Percentiles rank a stretch among this genome's conserved stretches.
Evolutionary conservation across 2,888 invertebrate species (phyloP).

Genomic region (Aphidoletes aphidimyza): DNA sequence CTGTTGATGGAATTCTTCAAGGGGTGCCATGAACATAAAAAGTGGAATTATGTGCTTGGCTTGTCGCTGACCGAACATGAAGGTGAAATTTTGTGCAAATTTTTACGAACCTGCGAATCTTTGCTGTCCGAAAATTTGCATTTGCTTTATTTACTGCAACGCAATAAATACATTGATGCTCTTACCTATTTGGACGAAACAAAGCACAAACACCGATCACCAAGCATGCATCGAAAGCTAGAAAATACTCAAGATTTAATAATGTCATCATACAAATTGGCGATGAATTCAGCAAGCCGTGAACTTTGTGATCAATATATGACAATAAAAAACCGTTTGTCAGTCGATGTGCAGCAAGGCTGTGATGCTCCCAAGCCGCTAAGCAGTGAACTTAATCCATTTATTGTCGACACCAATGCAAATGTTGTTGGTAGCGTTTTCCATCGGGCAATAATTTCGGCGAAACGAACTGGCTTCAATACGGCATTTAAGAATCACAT

Average conservation of each 20-base stretch:
- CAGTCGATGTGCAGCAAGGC: constrained; percentile 50
- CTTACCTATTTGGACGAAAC: constrained; percentile 63
- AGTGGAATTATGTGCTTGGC: constrained; percentile 62
- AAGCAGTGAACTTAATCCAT: constrained; percentile 61
- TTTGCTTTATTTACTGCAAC: constrained; percentile 64
- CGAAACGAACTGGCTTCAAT: not conserved
- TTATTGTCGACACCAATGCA: constrained; percentile 57
- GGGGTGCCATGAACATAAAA: constrained; percentile 61
- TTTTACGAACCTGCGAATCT: constrained; percentile 60
- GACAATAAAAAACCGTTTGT: constrained; percentile 61
- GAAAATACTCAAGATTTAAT: constrained; percentile 62
- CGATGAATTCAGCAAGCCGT: constrained; percentile 64
- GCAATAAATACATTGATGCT: constrained; percentile 65
- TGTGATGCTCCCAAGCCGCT: constrained; percentile 61
- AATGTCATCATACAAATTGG: constrained; percentile 63
- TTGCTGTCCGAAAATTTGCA: constrained; percentile 62
- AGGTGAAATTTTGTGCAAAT: constrained; percentile 62
- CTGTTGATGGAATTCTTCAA: constrained; percentile 63
- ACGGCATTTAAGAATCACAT: not conserved
- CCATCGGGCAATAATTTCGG: constrained; percentile 62
- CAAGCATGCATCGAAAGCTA: constrained; percentile 57
- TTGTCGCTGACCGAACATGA: constrained; percentile 63
- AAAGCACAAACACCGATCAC: constrained; percentile 53
- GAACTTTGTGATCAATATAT: constrained; percentile 62
- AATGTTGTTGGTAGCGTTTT: constrained; percentile 61